Percentiles rank a stretch among this genome's conserved stretches.
phyloP scores from a whole-genome alignment of 1,140 invertebrate genomes.

The Ruditapes philippinarum region DNA sequence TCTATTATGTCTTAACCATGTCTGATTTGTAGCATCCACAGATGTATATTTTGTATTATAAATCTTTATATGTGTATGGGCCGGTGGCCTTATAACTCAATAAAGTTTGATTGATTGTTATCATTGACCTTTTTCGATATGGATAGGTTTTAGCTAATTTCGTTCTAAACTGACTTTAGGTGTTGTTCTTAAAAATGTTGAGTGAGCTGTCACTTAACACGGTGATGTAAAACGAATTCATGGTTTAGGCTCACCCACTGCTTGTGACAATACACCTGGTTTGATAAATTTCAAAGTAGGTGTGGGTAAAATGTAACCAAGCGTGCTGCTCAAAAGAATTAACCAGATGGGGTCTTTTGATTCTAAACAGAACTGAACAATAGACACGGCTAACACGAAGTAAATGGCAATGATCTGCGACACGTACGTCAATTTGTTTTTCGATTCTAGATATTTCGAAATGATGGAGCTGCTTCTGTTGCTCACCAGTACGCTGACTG shows the following conservation, averaged over 20 bases:
- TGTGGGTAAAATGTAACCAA: background rate
- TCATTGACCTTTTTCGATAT: no score
- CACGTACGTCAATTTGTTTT: background rate
- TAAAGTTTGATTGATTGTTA: no score
- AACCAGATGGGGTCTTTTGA: background rate
- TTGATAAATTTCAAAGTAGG: background rate
- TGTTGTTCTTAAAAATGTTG: background rate
- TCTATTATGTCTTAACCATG: no score
- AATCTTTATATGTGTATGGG: no score
- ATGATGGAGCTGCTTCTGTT: no score
- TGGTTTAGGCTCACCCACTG: no score
- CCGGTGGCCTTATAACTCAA: no score
- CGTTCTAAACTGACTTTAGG: background rate
- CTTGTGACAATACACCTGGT: background rate
- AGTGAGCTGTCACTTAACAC: background rate
- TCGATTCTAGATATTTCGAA: background rate
- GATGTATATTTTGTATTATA: no score
- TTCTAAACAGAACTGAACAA: background rate
- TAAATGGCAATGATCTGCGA: background rate
- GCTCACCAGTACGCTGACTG: no score
- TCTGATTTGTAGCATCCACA: no score
- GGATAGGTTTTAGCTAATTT: background rate
- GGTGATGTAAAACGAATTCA: background rate
- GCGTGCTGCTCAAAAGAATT: background rate
- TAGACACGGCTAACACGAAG: background rate